A percentile compares a stretch with the other conserved stretches of the same genome.
phyloP scores from a whole-genome alignment of 2,113 vertebrate species.

The Sceloporus tristichus region DNA sequence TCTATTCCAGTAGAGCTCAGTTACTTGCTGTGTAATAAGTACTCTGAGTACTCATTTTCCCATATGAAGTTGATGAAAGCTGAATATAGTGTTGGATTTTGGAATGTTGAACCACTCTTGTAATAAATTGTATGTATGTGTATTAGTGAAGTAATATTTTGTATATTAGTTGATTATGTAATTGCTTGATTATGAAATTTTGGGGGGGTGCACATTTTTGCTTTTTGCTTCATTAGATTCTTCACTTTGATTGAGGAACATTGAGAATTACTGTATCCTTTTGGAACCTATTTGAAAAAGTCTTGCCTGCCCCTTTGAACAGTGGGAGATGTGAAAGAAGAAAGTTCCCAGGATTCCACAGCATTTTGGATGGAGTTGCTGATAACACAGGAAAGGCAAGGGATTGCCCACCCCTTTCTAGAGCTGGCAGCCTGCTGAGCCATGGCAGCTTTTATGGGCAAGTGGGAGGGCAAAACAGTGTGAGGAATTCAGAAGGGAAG shows the following conservation, averaged over 20 bases:
- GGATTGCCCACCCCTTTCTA: conserved; percentile 51
- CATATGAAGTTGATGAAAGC: neutral
- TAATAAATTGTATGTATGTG: neutral
- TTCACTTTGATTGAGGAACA: neutral
- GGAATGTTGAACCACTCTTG: neutral
- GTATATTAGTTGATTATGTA: neutral
- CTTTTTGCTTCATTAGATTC: neutral
- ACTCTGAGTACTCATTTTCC: neutral
- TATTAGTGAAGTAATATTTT: neutral
- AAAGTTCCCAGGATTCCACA: conserved; percentile 46
- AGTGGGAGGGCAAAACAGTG: conserved; percentile 71
- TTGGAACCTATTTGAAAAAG: conserved; percentile 11
- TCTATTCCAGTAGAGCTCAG: neutral
- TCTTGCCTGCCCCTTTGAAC: neutral
- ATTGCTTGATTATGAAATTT: neutral
- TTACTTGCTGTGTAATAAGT: conserved; percentile 23
- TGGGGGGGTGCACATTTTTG: neutral
- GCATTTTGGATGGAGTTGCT: conserved; percentile 62
- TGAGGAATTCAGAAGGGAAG: conserved; percentile 70
- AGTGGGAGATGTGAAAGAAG: neutral
- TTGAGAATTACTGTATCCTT: neutral
- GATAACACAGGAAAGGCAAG: conserved; percentile 61
- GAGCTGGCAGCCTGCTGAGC: conserved; percentile 62
- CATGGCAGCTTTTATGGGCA: conserved; percentile 72
- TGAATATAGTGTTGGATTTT: neutral